These are phyloP conservation scores for Theocolax elegans DNA, from an alignment of 1,140 invertebrate genomes.

Conservation along the genomic window DNA sequence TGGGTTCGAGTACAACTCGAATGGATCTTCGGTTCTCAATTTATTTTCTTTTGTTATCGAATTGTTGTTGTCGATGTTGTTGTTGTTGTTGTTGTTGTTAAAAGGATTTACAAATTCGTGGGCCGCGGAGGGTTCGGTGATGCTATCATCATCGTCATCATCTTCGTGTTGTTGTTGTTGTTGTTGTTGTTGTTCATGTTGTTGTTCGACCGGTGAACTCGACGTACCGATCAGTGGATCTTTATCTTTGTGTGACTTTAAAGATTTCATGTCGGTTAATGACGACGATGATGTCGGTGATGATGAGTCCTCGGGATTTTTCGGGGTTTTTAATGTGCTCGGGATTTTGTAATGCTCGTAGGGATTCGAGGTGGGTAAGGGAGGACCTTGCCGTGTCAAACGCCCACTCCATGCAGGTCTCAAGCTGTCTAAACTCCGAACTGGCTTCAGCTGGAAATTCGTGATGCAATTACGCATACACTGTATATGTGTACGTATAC, in stretches of 20 bases:
- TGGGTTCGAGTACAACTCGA: slow-evolving; percentile 23
- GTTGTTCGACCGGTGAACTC: neutral
- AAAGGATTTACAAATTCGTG: slow-evolving; percentile 46
- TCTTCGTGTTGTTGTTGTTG: too few relatives aligned
- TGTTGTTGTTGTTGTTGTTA: neutral
- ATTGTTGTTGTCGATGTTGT: neutral
- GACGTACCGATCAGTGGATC: neutral
- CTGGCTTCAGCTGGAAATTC: slow-evolving; percentile 71
- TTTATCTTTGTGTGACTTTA: neutral
- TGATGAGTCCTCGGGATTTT: too few relatives aligned
- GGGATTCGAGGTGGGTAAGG: slow-evolving; percentile 59
- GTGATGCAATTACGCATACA: slow-evolving; percentile 34
- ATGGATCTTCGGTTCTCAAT: slow-evolving; percentile 27
- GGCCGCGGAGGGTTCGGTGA: neutral
- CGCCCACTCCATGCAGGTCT: slow-evolving; percentile 65
- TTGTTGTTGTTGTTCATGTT: too few relatives aligned
- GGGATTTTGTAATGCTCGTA: slow-evolving; percentile 39
- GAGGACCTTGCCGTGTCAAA: slow-evolving; percentile 58
- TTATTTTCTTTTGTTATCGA: neutral
- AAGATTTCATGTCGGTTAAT: neutral
- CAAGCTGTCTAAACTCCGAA: slow-evolving; percentile 72
- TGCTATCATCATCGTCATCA: too few relatives aligned
- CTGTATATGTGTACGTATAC: too few relatives aligned
- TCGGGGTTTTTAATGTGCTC: neutral
- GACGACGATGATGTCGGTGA: neutral